Evolutionary conservation across 2,888 invertebrate genomes (phyloP).

Genomic region (Pecten maximus): DNA sequence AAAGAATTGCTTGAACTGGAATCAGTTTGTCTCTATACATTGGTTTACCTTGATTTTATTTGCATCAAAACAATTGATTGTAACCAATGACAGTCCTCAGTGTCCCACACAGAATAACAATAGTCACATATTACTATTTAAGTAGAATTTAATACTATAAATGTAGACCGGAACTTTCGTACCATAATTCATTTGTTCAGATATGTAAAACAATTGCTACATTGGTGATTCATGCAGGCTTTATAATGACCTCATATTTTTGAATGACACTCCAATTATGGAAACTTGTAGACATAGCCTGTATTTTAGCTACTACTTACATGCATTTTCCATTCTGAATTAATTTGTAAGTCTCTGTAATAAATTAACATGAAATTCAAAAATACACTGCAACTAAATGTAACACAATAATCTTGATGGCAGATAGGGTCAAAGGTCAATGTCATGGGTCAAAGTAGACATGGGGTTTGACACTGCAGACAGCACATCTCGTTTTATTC

Average conservation of each 20-base stretch:
- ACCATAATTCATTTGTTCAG: no score
- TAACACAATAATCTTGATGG: neutral
- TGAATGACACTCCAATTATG: neutral
- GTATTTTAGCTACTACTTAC: no score
- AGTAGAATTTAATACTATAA: no score
- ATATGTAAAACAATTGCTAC: no score
- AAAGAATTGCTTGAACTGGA: no score
- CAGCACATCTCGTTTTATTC: neutral
- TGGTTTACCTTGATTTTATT: no score
- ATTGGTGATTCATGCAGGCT: neutral
- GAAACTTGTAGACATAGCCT: neutral
- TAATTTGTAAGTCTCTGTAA: neutral
- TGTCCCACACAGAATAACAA: no score
- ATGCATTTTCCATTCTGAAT: neutral
- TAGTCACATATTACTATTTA: no score
- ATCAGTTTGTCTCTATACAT: no score
- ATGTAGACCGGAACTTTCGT: no score
- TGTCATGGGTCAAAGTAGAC: neutral
- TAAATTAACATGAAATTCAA: neutral
- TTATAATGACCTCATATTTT: neutral
- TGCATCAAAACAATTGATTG: no score
- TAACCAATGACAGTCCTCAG: no score
- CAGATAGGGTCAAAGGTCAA: neutral
- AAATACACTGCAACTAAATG: neutral
- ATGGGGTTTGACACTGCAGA: neutral